Conservation (phyloP, 2,113 vertebrate genomes). For the Zosterops borbonicus region DNA sequence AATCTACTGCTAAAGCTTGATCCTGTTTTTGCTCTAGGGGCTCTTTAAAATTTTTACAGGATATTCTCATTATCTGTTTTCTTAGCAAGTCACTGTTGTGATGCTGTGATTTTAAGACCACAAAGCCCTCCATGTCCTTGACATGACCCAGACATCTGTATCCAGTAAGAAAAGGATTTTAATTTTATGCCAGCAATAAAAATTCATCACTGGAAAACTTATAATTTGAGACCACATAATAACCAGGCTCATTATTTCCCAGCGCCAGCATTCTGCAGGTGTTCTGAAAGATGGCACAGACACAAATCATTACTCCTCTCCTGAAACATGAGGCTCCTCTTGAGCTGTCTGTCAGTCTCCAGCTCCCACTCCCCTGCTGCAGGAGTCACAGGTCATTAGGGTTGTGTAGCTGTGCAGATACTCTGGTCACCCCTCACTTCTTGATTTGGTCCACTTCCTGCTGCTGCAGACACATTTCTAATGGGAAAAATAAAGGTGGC, state of each 20-base stretch:
- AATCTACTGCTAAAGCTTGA: background rate
- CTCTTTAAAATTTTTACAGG: background rate
- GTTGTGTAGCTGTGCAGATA: background rate
- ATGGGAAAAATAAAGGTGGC: background rate
- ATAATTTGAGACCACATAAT: background rate
- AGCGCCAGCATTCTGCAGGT: background rate
- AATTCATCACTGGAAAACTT: constrained; percentile 1
- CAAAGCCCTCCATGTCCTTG: background rate
- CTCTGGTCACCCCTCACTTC: background rate
- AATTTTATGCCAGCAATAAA: constrained; percentile 47
- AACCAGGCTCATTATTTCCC: background rate
- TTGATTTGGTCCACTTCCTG: background rate
- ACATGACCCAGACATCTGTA: background rate
- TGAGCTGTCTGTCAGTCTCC: background rate
- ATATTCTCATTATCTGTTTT: background rate
- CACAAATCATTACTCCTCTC: background rate
- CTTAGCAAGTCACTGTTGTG: background rate
- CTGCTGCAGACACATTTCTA: background rate
- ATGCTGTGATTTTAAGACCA: background rate
- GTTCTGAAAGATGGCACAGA: background rate
- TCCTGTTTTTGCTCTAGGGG: background rate
- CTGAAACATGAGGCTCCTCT: background rate
- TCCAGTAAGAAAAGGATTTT: constrained; percentile 6
- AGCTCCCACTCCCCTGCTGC: background rate
- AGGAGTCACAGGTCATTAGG: background rate